A percentile compares a stretch with the other conserved stretches of the same genome.
phyloP scores from a whole-genome alignment of 2,113 vertebrate species.

The Tenrec ecaudatus region DNA sequence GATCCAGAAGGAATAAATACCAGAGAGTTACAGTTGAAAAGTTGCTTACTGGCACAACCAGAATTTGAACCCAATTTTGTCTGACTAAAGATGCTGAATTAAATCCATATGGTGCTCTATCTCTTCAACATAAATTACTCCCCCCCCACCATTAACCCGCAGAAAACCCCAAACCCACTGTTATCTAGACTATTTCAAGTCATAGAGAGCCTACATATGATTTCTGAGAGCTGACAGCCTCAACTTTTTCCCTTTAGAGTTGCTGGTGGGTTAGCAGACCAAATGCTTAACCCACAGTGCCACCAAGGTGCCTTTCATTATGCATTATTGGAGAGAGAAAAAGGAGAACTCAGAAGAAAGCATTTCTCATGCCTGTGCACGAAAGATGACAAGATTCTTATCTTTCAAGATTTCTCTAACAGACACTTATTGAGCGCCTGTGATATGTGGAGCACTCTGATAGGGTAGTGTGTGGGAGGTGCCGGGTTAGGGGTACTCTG shows the following conservation, averaged over 20 bases:
- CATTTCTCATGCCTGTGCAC: not conserved
- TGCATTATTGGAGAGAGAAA: too few species aligned
- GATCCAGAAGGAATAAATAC: not conserved
- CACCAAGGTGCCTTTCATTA: too few species aligned
- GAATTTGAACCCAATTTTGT: not conserved
- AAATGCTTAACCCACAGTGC: too few species aligned
- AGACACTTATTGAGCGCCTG: not conserved
- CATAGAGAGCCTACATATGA: too few species aligned
- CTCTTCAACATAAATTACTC: not conserved
- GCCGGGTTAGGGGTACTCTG: not conserved
- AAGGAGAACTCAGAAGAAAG: not conserved
- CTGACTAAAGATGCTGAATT: not conserved
- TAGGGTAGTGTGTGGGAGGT: not conserved
- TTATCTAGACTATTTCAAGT: too few species aligned
- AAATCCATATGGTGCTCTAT: not conserved
- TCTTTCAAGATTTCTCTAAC: not conserved
- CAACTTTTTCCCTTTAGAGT: too few species aligned
- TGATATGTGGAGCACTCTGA: not conserved
- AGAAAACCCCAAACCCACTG: too few species aligned
- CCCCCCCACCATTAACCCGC: too few species aligned
- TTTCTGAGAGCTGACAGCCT: too few species aligned
- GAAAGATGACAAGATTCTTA: not conserved
- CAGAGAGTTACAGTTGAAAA: not conserved
- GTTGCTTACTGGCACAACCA: not conserved
- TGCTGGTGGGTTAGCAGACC: too few species aligned